Percentiles rank a stretch among this genome's conserved stretches.
Evolutionary conservation across 2,888 invertebrate species (phyloP).

Genomic region (Sesia apiformis): DNA sequence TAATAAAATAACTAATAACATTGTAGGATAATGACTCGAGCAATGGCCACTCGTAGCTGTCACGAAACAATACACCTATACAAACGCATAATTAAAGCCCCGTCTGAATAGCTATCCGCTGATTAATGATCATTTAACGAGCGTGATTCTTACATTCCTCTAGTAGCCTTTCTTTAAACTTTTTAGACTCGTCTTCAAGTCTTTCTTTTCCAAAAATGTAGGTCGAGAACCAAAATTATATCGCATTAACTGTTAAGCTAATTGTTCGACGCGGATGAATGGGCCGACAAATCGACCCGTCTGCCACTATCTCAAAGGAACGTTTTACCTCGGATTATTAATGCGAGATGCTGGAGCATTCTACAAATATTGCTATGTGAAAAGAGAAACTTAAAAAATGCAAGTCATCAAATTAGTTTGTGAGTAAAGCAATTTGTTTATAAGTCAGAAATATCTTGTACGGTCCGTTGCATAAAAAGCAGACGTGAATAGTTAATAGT

Average conservation of each 20-base stretch:
- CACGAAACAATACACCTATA: conserved; percentile 10
- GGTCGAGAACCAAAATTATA: conserved; percentile 15
- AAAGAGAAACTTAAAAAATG: conserved; percentile 4
- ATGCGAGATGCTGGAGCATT: background rate
- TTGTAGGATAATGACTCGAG: background rate
- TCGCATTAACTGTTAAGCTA: conserved; percentile 11
- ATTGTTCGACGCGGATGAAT: conserved; percentile 16
- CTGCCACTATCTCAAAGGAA: background rate
- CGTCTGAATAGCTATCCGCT: conserved; percentile 2
- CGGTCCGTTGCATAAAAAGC: too few species aligned
- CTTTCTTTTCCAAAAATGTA: conserved; percentile 7
- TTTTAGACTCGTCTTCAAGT: background rate
- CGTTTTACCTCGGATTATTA: background rate
- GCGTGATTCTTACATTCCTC: conserved; percentile 12
- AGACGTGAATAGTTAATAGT: too few species aligned
- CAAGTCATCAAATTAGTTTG: background rate
- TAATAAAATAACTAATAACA: background rate
- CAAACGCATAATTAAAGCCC: conserved; percentile 15
- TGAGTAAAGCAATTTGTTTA: background rate
- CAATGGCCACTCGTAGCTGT: conserved; percentile 2
- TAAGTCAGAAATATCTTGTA: background rate
- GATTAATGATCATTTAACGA: conserved; percentile 20
- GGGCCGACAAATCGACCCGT: conserved; percentile 10
- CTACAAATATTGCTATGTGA: conserved; percentile 2
- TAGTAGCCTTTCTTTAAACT: conserved; percentile 12